Base-by-base conservation (phyloP, 2,888 invertebrate species). In the Lamproptera curius region DNA sequence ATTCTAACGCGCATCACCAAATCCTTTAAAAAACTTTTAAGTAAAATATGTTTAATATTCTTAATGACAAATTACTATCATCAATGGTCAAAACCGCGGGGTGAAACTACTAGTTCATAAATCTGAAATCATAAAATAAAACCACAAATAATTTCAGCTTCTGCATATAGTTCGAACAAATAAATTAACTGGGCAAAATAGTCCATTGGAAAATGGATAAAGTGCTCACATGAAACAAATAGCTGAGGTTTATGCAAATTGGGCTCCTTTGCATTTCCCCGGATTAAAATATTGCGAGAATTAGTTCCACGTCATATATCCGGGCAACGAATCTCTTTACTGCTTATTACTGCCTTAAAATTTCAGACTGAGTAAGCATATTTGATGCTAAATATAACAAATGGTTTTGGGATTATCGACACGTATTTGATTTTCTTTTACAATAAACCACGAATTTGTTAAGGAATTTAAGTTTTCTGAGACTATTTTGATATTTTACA, bases 211-310 rank as follows among this genome's bases (percentile, higher is more conserved):
- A 79, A 82, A 70, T 82, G 79, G 79, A 81, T 80, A 79, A 73
- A 79, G 77, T 77, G 70, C 83, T 79, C 79, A 80, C 77, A 79
- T 79, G 84, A 73, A 83, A 82, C 82, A 84, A 83, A 83, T 80
- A 81, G 73, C 67, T 73, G 80, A 84, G 85, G 84, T 83, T 86
- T 86, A 86, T 86, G 84, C 77, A 85, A 85, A 86, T 86, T 83
- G 81, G 75, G 73, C 83, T 85, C 78, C 82, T 86, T 86, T 86
- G 82, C 86, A 79, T 77, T 83, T 82, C 67, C 66, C 74, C 69
- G 82, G 81, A 85, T 86, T 86, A 86, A 86, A 84, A 84, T 84
- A 85, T 84, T 83, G 86, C 73, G 74, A 78, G 73, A 83, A 85
- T 85, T 86, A 85, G 84, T 86, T 82, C 76, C 78, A 73, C 80